These are phyloP conservation scores for Orius insidiosus DNA, from an alignment of 1,140 invertebrate genomes.

Conservation along the genomic window DNA sequence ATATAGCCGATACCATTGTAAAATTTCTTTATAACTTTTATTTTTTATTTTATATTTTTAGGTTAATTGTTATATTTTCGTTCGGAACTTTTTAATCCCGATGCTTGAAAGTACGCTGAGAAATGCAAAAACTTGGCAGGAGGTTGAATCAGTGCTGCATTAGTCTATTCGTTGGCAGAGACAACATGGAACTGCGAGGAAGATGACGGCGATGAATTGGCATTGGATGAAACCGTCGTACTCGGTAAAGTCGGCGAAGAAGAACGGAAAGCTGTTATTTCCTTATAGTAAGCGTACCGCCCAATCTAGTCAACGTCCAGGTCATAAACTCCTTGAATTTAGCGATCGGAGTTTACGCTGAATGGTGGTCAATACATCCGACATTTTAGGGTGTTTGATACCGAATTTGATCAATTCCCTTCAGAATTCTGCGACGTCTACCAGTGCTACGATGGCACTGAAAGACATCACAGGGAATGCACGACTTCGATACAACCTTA, in stretches of 20 bases:
- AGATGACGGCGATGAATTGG: not conserved
- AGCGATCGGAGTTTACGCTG: slow-evolving; percentile 47
- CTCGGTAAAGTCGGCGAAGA: not conserved
- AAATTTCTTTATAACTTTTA: slow-evolving; percentile 39
- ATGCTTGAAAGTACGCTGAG: slow-evolving; percentile 8
- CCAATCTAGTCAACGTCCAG: not conserved
- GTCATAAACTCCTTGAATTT: slow-evolving; percentile 18
- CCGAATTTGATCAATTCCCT: slow-evolving; percentile 51
- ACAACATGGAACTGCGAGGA: slow-evolving; percentile 5
- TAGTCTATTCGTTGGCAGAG: slow-evolving; percentile 12
- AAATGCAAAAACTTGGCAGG: slow-evolving; percentile 11
- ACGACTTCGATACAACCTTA: slow-evolving; percentile 48
- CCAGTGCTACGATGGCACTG: slow-evolving; percentile 65
- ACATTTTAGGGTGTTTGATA: slow-evolving; percentile 30
- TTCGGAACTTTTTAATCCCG: slow-evolving; percentile 13
- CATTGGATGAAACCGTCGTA: not conserved
- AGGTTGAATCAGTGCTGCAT: slow-evolving; percentile 14
- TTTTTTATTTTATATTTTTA: slow-evolving; percentile 18
- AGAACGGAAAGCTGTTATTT: slow-evolving; percentile 4
- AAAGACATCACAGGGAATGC: slow-evolving; percentile 73
- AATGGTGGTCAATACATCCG: slow-evolving; percentile 58
- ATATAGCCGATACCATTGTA: slow-evolving; percentile 73
- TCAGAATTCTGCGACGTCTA: slow-evolving; percentile 44
- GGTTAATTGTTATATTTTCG: slow-evolving; percentile 13
- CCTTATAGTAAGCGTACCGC: slow-evolving; percentile 2